Percentiles rank a stretch among this genome's conserved stretches.
Evolutionary conservation across 2,113 vertebrate species (phyloP).

Genomic region (Gobius niger): DNA sequence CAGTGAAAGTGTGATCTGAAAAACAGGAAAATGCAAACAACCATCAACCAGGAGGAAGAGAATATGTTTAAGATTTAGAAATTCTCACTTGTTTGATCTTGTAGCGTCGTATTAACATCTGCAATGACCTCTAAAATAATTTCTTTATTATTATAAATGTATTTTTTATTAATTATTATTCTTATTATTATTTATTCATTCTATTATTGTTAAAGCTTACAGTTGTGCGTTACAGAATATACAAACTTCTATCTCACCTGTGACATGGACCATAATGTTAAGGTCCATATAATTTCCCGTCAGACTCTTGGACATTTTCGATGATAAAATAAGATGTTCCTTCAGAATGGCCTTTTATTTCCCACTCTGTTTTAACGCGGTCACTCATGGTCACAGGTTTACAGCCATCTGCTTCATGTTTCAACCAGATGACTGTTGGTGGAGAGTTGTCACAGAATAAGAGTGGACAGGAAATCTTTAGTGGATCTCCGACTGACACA

Average conservation of each 20-base stretch:
- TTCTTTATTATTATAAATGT: not conserved
- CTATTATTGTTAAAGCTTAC: too few species aligned
- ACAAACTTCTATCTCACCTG: too few species aligned
- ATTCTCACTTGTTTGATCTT: not conserved
- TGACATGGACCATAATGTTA: too few species aligned
- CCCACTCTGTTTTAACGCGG: conserved; percentile 27
- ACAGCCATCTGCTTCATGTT: not conserved
- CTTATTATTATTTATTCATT: too few species aligned
- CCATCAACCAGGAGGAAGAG: too few species aligned
- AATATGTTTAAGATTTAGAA: too few species aligned
- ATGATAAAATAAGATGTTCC: conserved; percentile 24
- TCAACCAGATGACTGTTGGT: conserved; percentile 53
- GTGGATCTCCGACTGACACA: fast-evolving
- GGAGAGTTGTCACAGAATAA: not conserved
- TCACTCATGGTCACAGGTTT: not conserved
- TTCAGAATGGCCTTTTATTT: not conserved
- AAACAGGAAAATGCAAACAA: not conserved
- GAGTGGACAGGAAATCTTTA: conserved; percentile 60
- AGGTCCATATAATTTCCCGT: conserved; percentile 21
- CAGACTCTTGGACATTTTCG: not conserved
- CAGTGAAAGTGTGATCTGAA: fast-evolving
- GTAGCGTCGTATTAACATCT: not conserved
- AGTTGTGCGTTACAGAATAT: too few species aligned
- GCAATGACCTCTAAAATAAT: not conserved
- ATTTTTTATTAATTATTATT: too few species aligned